A percentile compares a stretch with the other conserved stretches of the same genome.
Conservation (phyloP, 2,888 invertebrate species). For the Caenorhabditis plicata region DNA sequence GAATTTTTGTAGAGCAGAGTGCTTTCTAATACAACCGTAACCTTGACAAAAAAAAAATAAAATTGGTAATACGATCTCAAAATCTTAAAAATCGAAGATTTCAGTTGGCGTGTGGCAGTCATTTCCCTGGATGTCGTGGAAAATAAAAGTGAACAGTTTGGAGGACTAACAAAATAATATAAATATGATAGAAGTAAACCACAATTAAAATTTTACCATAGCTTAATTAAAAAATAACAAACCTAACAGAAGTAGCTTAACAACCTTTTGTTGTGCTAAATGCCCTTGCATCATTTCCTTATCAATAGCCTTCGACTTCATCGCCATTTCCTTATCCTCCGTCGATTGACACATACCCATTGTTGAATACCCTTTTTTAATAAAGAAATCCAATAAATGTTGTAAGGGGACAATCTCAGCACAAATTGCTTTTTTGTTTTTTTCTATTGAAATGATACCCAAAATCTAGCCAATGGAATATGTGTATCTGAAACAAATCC, state of each 20-base stretch:
- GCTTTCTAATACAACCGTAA: no score
- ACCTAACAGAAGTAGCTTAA: constrained; percentile 55
- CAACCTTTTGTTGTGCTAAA: constrained; percentile 51
- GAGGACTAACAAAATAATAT: not conserved
- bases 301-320: constrained; percentile 62
- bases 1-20: no score
- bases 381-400: no score
- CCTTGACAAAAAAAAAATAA: no score
- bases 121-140: constrained; percentile 1
- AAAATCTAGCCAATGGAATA: no score
- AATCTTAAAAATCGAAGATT: no score
- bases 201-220: not conserved
- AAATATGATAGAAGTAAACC: constrained; percentile 1
- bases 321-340: constrained; percentile 59
- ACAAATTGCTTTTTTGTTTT: no score
- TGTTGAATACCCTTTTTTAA: no score
- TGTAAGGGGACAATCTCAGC: no score
- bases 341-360: constrained; percentile 64
- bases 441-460: no score
- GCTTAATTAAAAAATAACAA: constrained; percentile 8
- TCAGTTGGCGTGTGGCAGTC: not conserved
- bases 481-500: no score
- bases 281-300: constrained; percentile 61
- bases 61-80: no score
- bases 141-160: constrained; percentile 3